Percentiles rank a stretch among this genome's conserved stretches.
Evolutionary conservation across 2,888 invertebrate genomes (phyloP).

Genomic region (Lepidocyrtinus sp.): DNA sequence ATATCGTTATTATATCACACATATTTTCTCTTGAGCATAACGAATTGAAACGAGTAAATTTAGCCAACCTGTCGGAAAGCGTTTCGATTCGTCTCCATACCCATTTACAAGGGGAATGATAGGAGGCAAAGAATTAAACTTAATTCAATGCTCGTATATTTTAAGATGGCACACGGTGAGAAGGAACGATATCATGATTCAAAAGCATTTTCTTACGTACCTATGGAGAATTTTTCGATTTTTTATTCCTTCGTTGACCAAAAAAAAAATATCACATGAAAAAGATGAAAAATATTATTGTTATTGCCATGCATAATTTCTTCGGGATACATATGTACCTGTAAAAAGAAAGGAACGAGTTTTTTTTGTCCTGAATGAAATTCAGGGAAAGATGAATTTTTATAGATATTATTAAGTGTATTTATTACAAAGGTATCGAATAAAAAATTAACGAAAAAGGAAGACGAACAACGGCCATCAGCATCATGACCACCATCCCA

Average conservation of each 20-base stretch:
- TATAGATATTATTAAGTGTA: constrained; percentile 31
- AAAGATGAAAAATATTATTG: constrained; percentile 11
- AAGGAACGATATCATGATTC: constrained; percentile 16
- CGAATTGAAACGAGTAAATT: constrained; percentile 18
- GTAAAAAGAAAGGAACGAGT: constrained; percentile 26
- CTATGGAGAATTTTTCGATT: constrained; percentile 5
- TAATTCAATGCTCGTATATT: constrained; percentile 19
- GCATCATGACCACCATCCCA: background rate
- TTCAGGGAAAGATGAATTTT: constrained; percentile 4
- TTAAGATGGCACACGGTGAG: constrained; percentile 2
- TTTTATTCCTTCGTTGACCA: constrained; percentile 10
- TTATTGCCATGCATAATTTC: constrained; percentile 21
- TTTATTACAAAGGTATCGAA: constrained; percentile 27
- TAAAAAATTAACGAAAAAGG: constrained; percentile 13
- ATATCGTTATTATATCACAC: too few species aligned
- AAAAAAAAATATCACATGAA: constrained; percentile 21
- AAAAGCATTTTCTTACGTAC: background rate
- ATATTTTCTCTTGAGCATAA: constrained; percentile 9
- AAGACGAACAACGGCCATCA: constrained; percentile 28
- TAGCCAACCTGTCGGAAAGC: constrained; percentile 20
- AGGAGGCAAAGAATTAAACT: constrained; percentile 1
- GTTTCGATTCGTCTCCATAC: constrained; percentile 17
- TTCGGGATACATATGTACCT: background rate
- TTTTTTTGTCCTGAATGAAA: constrained; percentile 5
- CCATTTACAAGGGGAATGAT: constrained; percentile 12